Conservation (phyloP, 2,113 vertebrate genomes). For the Ovis aries region ARS-UI_Ramb_v3.0 NC_056068.1:17340501-17341000, state of each 20-base stretch:
- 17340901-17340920: background rate
- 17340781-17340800: background rate
- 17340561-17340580: background rate
- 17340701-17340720: conserved; percentile 96
- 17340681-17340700: conserved; percentile 99
- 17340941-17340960: conserved; percentile 28
- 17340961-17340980: background rate
- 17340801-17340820: background rate
- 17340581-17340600: background rate
- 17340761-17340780: conserved; percentile 84
- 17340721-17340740: conserved; percentile 99
- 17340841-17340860: background rate
- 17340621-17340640: conserved; percentile 99
- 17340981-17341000: background rate
- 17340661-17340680: conserved; percentile 98
- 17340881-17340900: background rate
- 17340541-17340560: background rate
- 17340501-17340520: background rate
- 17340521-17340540: conserved; percentile 42
- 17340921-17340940: background rate
- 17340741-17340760: conserved; percentile 97
- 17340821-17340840: background rate
- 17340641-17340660: conserved; percentile 99
- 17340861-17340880: background rate
- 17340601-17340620: conserved; percentile 69